A percentile compares a stretch with the other conserved stretches of the same genome.
Conservation (phyloP, 1,140 invertebrate species). For the Brevipalpus yothersi region DNA sequence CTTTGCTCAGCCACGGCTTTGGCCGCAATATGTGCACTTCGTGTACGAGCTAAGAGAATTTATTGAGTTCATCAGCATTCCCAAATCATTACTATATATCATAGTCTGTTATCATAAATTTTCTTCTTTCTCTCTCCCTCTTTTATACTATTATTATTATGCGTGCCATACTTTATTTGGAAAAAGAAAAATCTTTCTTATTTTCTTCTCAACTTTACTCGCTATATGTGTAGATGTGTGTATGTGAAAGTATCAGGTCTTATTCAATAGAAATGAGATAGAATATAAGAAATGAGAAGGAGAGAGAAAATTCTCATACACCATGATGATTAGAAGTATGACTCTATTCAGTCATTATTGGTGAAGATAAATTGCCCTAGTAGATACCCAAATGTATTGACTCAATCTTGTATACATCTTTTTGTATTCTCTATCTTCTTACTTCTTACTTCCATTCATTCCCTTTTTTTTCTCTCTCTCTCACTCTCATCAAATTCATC, state of each 20-base stretch:
- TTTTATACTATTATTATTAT: neutral
- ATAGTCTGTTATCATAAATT: neutral
- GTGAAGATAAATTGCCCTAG: neutral
- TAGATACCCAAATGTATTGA: neutral
- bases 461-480: neutral
- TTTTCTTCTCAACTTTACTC: too few species aligned
- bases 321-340: neutral
- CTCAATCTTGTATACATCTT: neutral
- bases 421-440: neutral
- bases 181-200: too few species aligned
- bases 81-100: neutral
- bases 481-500: neutral
- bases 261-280: too few species aligned
- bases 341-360: too few species aligned
- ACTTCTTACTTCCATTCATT: neutral
- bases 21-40: neutral
- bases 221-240: too few species aligned
- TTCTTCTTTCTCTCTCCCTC: neutral
- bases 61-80: neutral
- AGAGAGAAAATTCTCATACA: neutral
- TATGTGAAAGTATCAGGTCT: too few species aligned
- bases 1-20: neutral
- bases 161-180: neutral
- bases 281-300: too few species aligned
- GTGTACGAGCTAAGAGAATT: neutral